Evolutionary conservation across 2,888 invertebrate species (phyloP), one percentile per base, ranked within the genome.

Genomic region (Phorcus lineatus): DNA sequence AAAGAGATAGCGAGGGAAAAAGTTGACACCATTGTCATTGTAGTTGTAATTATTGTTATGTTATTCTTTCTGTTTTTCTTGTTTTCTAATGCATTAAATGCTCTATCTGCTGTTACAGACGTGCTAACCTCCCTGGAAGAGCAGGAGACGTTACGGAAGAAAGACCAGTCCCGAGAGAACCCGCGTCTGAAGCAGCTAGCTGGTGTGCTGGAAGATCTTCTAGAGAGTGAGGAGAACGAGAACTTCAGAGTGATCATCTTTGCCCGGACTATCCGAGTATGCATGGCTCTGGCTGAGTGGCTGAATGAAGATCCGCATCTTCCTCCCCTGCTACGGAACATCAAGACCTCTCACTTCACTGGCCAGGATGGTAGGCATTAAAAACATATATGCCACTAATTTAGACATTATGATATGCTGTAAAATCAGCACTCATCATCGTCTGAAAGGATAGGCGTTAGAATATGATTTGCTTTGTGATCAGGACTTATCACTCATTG

Each of bases 221-320:
- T 74, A 24, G 47, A 40, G 19, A 11, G 47, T 4, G 74, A 74
- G 31, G 74, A 13, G 31, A n/a, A n/a, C n/a, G 13, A 28, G 6
- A 19, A 47, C 74, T 74, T 36, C 74, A 22, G 62, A 31, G 62
- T 31, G 16, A 66, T 78, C 17, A 66, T 78, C 22, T 78, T 78
- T 31, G 78, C 57, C 6, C 13, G 62, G 19, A 67, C 78, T 17
- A n/a, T 62, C 40, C 66, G 36, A 11, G 66, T 66, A 3, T 78
- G 78, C 24, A 16, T 1, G 16, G 78, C 78, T 24, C 62, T 78
- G n/a, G 57, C 62, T 24, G 52, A 78, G 9, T 78, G 78, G 78
- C 57, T 78, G 24, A 62, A 66, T n/a, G 74, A 79, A 19, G 79
- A 77, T 55, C 2, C 24, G 3, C 62, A 62, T 3, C 31, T 40